Evolutionary conservation across 2,888 invertebrate genomes (phyloP).

Genomic region (Linnaemya vulpina): DNA sequence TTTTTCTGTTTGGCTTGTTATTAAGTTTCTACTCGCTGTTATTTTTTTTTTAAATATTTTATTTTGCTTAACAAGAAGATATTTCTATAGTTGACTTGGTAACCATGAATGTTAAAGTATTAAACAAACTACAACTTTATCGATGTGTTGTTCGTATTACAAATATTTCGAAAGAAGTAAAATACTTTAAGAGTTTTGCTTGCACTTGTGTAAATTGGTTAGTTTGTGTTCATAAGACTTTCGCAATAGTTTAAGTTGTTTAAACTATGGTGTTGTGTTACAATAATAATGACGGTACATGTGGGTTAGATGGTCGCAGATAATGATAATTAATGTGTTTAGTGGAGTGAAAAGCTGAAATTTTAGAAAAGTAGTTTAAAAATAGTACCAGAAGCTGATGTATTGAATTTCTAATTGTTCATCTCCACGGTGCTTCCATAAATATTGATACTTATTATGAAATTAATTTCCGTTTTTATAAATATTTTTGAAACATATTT

Average conservation of each 20-base stretch:
- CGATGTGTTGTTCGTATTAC: constrained; percentile 26
- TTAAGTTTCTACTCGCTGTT: background rate
- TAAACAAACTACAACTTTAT: constrained; percentile 29
- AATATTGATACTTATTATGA: too few species aligned
- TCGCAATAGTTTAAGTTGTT: constrained; percentile 67
- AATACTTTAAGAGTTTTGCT: constrained; percentile 64
- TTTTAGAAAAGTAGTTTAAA: background rate
- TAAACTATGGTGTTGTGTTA: constrained; percentile 61
- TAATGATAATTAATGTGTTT: background rate
- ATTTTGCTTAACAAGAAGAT: constrained; percentile 22
- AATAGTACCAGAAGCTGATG: background rate
- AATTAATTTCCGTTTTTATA: too few species aligned
- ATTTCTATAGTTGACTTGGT: constrained; percentile 43
- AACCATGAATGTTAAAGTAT: constrained; percentile 51
- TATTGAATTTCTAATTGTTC: too few species aligned
- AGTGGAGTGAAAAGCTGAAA: background rate
- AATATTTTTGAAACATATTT: too few species aligned
- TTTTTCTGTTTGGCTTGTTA: background rate
- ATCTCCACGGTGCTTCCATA: too few species aligned
- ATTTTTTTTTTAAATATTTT: background rate
- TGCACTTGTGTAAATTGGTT: constrained; percentile 49
- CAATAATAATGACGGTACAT: constrained; percentile 31
- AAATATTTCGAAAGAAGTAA: constrained; percentile 55
- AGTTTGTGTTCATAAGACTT: constrained; percentile 60
- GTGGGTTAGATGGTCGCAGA: background rate